Conservation (phyloP, 2,113 vertebrate genomes). For the Rhizomys pruinosus region DNA sequence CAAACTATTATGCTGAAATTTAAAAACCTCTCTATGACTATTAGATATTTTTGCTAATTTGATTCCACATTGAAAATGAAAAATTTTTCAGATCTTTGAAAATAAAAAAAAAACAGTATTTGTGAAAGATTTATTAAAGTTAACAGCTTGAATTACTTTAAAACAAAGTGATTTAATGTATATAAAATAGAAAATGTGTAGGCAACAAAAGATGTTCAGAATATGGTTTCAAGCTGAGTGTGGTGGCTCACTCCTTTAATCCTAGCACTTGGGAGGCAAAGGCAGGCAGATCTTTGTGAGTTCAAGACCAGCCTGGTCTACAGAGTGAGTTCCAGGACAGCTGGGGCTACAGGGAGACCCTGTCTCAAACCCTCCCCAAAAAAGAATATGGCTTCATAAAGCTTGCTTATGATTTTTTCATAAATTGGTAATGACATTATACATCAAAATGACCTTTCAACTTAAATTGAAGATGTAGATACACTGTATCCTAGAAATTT, state of each 20-base stretch:
- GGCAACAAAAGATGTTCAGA: neutral
- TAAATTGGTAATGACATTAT: neutral
- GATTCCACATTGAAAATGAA: neutral
- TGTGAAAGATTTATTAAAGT: neutral
- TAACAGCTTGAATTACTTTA: neutral
- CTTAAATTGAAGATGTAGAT: neutral
- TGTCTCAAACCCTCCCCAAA: no score
- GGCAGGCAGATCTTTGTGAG: no score
- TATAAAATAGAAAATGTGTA: neutral
- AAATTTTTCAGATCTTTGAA: neutral
- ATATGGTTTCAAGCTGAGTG: neutral
- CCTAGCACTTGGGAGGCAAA: no score
- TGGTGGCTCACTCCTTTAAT: no score
- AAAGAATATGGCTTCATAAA: neutral
- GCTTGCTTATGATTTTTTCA: neutral
- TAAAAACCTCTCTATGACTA: neutral
- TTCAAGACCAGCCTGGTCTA: no score
- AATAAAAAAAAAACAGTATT: neutral
- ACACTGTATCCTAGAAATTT: constrained; percentile 8
- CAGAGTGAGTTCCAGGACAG: no score
- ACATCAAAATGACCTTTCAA: neutral
- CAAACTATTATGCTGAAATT: neutral
- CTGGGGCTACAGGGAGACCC: no score
- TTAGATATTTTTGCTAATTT: neutral
- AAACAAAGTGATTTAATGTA: neutral